Evolutionary conservation across 2,888 invertebrate species (phyloP), one percentile per base, ranked within the genome.

Genomic region (Andrena hattorfiana): DNA sequence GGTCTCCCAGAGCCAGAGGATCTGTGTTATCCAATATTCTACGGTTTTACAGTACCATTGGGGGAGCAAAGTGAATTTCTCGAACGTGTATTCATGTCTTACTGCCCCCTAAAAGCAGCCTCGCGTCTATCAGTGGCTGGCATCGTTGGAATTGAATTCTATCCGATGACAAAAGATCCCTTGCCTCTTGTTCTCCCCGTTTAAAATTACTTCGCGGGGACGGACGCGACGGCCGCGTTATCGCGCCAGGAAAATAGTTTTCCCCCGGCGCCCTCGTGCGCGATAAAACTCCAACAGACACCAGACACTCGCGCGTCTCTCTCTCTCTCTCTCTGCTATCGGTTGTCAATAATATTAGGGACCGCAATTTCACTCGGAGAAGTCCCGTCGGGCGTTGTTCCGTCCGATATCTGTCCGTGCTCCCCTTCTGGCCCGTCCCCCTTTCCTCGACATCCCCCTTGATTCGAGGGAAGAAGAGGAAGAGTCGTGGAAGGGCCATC

Each of bases 271-370:
- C 77, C 75, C 78, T 73, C 26, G 66, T 54, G 64, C 62, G 28
- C 78, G 83, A 87, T 87, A 81, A 81, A 83, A 87, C 73, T 85
- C 77, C 32, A 73, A 35, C 74, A 71, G 69, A 62, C 51, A 63
- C 77, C 32, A 56, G 67, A 49, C 13, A 54, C 26, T 60, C 77
- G 64, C 70, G 64, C 42, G 42, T 42, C 42, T 42, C 16, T 81
- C 79, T 79, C 71, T 70, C 54, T 42, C 42, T 42, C 16, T 81
- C 79, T 79, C 71, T 70, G 49, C 78, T 84, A 87, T 87, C 87
- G 77, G 82, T 87, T 85, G 87, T 87, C 87, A 87, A 83, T 87
- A 86, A 87, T 87, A 87, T 87, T 85, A 86, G 83, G 84, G 81
- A 79, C 81, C 84, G 81, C 86, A 87, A 85, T 87, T 87, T 86